Percentiles rank a stretch among this genome's conserved stretches.
Evolutionary conservation across 2,888 invertebrate genomes (phyloP).

Genomic region (Andrena minutula): DNA sequence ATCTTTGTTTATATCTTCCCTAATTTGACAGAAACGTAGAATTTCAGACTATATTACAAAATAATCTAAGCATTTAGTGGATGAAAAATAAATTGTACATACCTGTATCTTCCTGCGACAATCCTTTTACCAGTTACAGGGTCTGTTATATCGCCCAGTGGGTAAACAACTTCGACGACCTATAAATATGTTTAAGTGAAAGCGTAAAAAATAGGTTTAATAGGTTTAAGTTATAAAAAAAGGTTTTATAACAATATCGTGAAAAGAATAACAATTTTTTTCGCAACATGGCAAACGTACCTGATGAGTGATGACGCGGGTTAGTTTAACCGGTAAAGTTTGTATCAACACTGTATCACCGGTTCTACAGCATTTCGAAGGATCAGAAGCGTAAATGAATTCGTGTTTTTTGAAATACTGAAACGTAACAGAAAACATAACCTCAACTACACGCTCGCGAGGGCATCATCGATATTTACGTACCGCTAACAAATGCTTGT

Average conservation of each 20-base stretch:
- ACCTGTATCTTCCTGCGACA: conserved; percentile 89
- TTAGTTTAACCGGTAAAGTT: conserved; percentile 90
- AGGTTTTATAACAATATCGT: not conserved
- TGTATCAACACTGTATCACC: conserved; percentile 94
- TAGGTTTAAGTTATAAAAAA: too few species aligned
- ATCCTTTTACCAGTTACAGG: conserved; percentile 94
- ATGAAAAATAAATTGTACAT: conserved; percentile 42
- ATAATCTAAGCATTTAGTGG: not conserved
- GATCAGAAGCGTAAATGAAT: conserved; percentile 92
- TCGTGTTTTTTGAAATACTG: conserved; percentile 93
- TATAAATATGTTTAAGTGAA: conserved; percentile 46
- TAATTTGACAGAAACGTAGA: conserved; percentile 66
- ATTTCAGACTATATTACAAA: not conserved
- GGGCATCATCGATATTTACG: conserved; percentile 61
- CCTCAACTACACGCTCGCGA: conserved; percentile 52
- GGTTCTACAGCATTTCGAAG: conserved; percentile 90
- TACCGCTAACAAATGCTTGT: conserved; percentile 93
- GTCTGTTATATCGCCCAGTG: conserved; percentile 94
- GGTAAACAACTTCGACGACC: conserved; percentile 92
- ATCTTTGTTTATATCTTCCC: conserved; percentile 90
- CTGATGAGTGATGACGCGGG: conserved; percentile 92
- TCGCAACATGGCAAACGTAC: conserved; percentile 73
- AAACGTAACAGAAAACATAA: conserved; percentile 63
- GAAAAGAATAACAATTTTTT: not conserved
- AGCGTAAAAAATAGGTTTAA: not conserved